These are phyloP conservation scores for Tupiocoris notatus DNA, from an alignment of 2,888 invertebrate species.

Conservation along the genomic window DNA sequence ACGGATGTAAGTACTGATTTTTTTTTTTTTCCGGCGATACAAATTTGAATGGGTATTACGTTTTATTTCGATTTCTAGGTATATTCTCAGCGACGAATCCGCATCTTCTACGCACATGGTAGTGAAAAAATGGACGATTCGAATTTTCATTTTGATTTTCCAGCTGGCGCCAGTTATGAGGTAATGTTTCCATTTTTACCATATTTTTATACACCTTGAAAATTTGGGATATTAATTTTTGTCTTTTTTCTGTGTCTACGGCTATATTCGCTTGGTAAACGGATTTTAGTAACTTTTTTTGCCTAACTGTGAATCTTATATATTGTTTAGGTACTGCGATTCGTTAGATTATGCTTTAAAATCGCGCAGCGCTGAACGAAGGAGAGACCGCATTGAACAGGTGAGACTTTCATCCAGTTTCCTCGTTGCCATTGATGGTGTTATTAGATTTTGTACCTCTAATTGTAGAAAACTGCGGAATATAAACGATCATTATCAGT, in stretches of 20 bases:
- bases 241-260: no score
- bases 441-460: no score
- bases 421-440: no score
- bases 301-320: no score
- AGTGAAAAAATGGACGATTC: slow-evolving; percentile 61
- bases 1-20: slow-evolving; percentile 62
- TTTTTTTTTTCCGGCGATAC: background rate
- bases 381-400: slow-evolving; percentile 61
- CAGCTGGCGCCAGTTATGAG: slow-evolving; percentile 73
- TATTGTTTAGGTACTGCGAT: slow-evolving; percentile 52
- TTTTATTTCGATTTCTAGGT: slow-evolving; percentile 55
- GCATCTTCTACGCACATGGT: slow-evolving; percentile 60
- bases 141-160: slow-evolving; percentile 63
- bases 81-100: slow-evolving; percentile 58
- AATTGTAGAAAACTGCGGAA: no score
- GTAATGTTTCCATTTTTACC: no score
- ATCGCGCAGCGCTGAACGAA: slow-evolving; percentile 63
- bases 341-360: slow-evolving; percentile 63
- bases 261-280: no score
- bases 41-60: background rate
- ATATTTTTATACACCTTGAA: no score
- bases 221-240: background rate
- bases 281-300: no score
- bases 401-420: no score
- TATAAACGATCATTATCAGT: no score